A percentile compares a stretch with the other conserved stretches of the same genome.
Conservation (phyloP, 2,113 vertebrate genomes). For the Steatornis caripensis region DNA sequence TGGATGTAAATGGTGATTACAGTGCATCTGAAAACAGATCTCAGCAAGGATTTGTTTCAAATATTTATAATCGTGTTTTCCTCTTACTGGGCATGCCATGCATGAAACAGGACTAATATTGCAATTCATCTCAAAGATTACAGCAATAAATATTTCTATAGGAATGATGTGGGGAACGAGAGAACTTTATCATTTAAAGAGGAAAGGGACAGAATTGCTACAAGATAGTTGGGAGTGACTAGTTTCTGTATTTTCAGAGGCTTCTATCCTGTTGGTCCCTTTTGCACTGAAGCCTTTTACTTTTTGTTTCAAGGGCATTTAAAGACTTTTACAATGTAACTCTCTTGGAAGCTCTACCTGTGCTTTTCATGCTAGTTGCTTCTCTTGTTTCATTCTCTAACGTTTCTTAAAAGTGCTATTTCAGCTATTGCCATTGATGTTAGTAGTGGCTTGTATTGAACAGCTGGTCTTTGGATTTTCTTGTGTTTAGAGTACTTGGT, state of each 20-base stretch:
- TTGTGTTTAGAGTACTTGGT: not conserved
- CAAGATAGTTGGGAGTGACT: not conserved
- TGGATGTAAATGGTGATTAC: rapidly evolving
- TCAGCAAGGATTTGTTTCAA: not conserved
- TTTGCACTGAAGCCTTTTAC: not conserved
- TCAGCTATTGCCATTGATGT: not conserved
- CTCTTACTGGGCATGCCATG: not conserved
- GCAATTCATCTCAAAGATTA: not conserved
- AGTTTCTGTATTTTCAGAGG: not conserved
- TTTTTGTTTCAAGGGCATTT: not conserved
- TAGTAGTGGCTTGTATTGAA: not conserved
- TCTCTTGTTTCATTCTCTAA: not conserved
- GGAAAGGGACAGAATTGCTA: not conserved
- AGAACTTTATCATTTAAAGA: not conserved
- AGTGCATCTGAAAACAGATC: not conserved
- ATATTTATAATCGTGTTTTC: not conserved
- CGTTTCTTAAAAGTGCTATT: not conserved
- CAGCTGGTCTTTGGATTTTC: not conserved
- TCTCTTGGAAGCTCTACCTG: not conserved
- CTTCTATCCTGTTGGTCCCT: not conserved
- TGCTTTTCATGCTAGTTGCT: not conserved
- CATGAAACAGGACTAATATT: not conserved
- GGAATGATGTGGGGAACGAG: not conserved
- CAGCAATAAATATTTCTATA: not conserved
- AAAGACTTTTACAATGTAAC: not conserved